Evolutionary conservation across 1,140 invertebrate genomes (phyloP), one percentile per base, ranked within the genome.

Genomic region (Telenomus remus): DNA sequence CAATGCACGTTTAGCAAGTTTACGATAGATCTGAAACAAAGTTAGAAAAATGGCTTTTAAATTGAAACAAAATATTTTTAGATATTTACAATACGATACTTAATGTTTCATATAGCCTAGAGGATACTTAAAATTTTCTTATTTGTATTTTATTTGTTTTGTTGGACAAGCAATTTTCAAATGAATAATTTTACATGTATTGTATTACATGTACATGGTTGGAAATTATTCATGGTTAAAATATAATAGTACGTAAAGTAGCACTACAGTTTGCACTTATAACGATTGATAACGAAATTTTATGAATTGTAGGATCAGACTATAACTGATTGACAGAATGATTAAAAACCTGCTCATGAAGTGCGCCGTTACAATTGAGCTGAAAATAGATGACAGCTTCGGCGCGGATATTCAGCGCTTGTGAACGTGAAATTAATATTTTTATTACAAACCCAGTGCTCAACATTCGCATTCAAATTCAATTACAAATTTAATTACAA

Each of bases 281-380:
- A 49, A 43, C 63, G 35, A 43, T 56, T 10, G 42, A 13, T 35
- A 44, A 12, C 19, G 19, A 68, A 68, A 49, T 65, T 65, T 55
- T 14, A 34, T 13, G 33, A 53, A 15, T 13, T 19, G 14, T 33
- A 13, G 12, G 12, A 13, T 54, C 34, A 60, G 34, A 60, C 33
- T 9, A 33, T 12, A 19, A 49, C 43, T 61, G 44, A 70, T 61
- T 49, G 50, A 55, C 51, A 14, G 49, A 60, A 61, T 70, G 60
- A 54, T 70, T 70, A 54, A 70, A 69, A 61, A 43, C 12, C 54
- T 59, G 34, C 13, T 37, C 44, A 39, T 48, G 19, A 39, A 53
- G 46, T 37, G n/a, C 34, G 14, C 14, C 15, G 55, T 68, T 68
- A 59, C 55, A 27, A 6, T 27, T 27, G 19, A 27, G 19, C 19